Base-by-base conservation (phyloP, 2,888 invertebrate genomes). In the Gonocerus acuteangulatus region DNA sequence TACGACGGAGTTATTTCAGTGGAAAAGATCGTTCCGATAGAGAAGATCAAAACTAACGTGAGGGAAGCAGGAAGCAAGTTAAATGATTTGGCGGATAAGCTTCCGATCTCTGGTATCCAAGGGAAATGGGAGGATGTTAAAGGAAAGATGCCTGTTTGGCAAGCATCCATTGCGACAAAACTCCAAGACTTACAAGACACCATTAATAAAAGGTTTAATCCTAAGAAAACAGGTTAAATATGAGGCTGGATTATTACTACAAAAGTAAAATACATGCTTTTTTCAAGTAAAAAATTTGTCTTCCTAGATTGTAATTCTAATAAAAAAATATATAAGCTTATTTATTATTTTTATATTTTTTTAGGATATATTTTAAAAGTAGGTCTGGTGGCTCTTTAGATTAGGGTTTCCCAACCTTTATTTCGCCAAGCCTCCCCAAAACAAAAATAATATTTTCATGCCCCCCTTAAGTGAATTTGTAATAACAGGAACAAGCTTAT, bases 61-160 rank as follows among this genome's bases (percentile, higher is more conserved):
- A 54, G 36, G 19, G 42, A 42, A 11, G 13, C 15, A 9, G 39
- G 39, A 3, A n/a, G n/a, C n/a, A 54, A 54, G 42, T 16, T 54
- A 11, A 6, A 18, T 3, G 42, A 54, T 15, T 15, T 54, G 13
- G 23, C n/a, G 9, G 22, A 9, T 22, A 54, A 42, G 42, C 11
- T 54, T 1, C 22, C 54, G 1, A 11, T 21, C 1, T 19, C 22
- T 7, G 21, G n/a, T 15, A 13, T 54, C 7, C 2, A 7, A 13
- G 44, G 32, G 22, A 18, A 7, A 21, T 57, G 57, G 57, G 47
- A 45, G 18, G 2, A 13, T n/a, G 34, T 57, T 23, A 57, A 57
- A 45, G 3, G 6, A 34, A 57, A 57, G 18, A 21, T 57, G 27
- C 57, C 57, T 2, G 18, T 1, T 9, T 57, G 45, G 57, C 57